Conservation (phyloP, 2,888 invertebrate genomes). For the Notodonta dromedarius region DNA sequence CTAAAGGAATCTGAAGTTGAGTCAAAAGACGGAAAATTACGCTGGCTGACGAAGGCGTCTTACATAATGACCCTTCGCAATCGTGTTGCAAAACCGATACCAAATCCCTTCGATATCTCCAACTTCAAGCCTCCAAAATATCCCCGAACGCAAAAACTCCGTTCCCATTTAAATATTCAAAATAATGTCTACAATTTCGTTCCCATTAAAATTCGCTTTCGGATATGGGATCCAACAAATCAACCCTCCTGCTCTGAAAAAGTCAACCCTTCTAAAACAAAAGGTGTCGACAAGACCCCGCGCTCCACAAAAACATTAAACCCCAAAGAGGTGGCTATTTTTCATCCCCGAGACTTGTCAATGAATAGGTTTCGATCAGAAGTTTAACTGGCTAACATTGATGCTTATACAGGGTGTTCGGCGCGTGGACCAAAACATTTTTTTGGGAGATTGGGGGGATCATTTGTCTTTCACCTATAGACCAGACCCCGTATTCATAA, state of each 20-base stretch:
- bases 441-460: too few relatives aligned
- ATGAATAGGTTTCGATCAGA: background rate
- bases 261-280: slow-evolving; percentile 51
- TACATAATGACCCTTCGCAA: too few relatives aligned
- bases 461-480: too few relatives aligned
- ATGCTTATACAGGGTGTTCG: too few relatives aligned
- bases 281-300: slow-evolving; percentile 54
- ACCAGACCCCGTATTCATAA: too few relatives aligned
- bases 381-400: background rate
- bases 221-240: slow-evolving; percentile 40
- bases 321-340: slow-evolving; percentile 38
- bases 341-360: slow-evolving; percentile 29
- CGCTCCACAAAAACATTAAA: slow-evolving; percentile 42
- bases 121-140: background rate
- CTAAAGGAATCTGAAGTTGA: too few relatives aligned
- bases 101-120: background rate
- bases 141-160: background rate
- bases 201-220: slow-evolving; percentile 12
- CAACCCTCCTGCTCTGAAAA: slow-evolving; percentile 43
- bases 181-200: slow-evolving; percentile 9
- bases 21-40: too few relatives aligned
- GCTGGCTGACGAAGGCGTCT: too few relatives aligned
- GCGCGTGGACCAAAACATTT: too few relatives aligned
- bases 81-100: too few relatives aligned
- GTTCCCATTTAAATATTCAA: slow-evolving; percentile 5